A percentile compares a stretch with the other conserved stretches of the same genome.
These are phyloP conservation scores for Murina feae DNA, from an alignment of 2,113 vertebrate genomes.

Conservation along the genomic window DNA sequence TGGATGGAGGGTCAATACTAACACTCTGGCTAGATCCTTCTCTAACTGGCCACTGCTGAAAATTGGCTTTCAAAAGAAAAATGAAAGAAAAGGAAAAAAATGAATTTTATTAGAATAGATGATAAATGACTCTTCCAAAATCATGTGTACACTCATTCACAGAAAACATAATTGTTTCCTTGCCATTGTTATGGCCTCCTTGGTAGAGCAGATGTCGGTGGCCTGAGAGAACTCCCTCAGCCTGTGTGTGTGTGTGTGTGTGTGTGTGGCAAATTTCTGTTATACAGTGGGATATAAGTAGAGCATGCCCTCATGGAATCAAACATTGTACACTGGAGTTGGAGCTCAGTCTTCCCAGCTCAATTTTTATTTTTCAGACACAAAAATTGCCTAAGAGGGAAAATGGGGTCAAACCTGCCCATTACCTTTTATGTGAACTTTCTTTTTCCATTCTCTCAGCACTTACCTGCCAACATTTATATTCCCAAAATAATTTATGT, in stretches of 20 bases:
- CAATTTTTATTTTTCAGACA: conserved; percentile 1
- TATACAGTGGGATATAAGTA: background rate
- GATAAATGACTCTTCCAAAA: background rate
- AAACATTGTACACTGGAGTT: background rate
- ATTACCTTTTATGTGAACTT: background rate
- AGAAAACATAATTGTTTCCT: background rate
- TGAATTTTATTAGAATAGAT: background rate
- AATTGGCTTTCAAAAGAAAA: background rate
- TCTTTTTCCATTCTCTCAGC: background rate
- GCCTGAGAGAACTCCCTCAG: background rate
- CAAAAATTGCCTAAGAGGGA: background rate
- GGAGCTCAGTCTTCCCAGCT: background rate
- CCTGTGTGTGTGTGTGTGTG: background rate
- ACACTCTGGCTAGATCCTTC: background rate
- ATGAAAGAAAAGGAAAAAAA: background rate
- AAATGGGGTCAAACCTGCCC: background rate
- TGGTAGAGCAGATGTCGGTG: background rate
- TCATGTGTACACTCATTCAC: background rate
- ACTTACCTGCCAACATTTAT: background rate
- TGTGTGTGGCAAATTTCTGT: background rate
- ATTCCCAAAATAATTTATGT: background rate
- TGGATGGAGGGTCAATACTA: background rate
- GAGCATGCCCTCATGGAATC: background rate
- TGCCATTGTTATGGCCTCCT: background rate
- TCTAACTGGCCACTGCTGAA: background rate